Conservation (phyloP, 2,888 invertebrate genomes). For the Thalpophila matura region DNA sequence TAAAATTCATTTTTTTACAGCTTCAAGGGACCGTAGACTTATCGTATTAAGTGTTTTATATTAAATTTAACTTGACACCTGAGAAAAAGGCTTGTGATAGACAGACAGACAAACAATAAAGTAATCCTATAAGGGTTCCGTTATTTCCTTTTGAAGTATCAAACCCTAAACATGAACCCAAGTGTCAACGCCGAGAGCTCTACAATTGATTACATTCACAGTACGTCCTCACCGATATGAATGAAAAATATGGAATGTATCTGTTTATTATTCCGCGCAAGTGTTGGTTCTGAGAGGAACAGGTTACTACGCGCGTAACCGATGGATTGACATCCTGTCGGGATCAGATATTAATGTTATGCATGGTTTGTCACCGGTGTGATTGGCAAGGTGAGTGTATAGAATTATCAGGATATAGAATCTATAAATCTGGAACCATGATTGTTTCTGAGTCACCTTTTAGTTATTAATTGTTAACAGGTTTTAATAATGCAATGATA, state of each 20-base stretch:
- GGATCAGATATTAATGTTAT: slow-evolving; percentile 21
- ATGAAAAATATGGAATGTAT: slow-evolving; percentile 56
- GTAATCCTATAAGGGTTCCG: too few species aligned
- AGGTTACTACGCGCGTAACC: slow-evolving; percentile 53
- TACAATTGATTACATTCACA: slow-evolving; percentile 35
- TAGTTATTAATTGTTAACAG: too few species aligned
- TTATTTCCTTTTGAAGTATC: too few species aligned
- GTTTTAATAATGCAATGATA: too few species aligned
- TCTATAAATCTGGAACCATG: too few species aligned
- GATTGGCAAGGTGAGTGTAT: neutral
- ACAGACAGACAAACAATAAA: too few species aligned
- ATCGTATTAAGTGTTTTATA: too few species aligned
- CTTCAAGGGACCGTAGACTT: too few species aligned
- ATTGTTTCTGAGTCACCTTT: too few species aligned
- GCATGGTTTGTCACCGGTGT: slow-evolving; percentile 6
- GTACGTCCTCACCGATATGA: slow-evolving; percentile 41
- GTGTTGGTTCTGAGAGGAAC: slow-evolving; percentile 42
- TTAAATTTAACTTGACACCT: too few species aligned
- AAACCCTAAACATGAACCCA: neutral
- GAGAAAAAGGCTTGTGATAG: too few species aligned
- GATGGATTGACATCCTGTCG: slow-evolving; percentile 53
- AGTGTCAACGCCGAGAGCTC: slow-evolving; percentile 12
- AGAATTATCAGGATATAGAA: neutral
- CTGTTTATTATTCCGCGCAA: slow-evolving; percentile 47
- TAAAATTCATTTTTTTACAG: too few species aligned